These are phyloP conservation scores for Equus quagga DNA, from an alignment of 2,113 vertebrate genomes.

Conservation along the genomic window DNA sequence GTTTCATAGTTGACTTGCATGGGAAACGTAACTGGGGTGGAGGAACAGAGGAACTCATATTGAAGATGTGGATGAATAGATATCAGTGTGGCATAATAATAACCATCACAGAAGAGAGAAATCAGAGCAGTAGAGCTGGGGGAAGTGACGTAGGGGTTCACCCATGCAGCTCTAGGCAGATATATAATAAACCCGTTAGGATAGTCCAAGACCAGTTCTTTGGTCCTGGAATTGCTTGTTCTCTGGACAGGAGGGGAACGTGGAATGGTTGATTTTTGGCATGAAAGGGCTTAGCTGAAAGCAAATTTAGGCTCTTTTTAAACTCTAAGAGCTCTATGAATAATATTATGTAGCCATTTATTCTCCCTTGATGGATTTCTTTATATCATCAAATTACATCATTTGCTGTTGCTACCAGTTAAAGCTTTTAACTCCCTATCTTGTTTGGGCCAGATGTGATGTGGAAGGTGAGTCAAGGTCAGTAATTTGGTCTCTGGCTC, in stretches of 20 bases:
- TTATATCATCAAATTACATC: slow-evolving; percentile 63
- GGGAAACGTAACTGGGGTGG: neutral
- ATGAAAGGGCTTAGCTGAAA: slow-evolving; percentile 56
- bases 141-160: neutral
- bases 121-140: neutral
- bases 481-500: slow-evolving; percentile 66
- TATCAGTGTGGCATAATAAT: neutral
- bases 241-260: slow-evolving; percentile 57
- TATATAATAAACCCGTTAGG: slow-evolving; percentile 19
- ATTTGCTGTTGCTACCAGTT: slow-evolving; percentile 58
- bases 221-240: slow-evolving; percentile 77
- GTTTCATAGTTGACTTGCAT: neutral
- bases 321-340: slow-evolving; percentile 47
- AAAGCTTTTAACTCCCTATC: slow-evolving; percentile 49
- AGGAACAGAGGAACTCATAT: neutral
- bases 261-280: slow-evolving; percentile 53
- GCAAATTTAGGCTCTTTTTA: slow-evolving; percentile 57
- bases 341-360: slow-evolving; percentile 49
- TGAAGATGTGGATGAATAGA: neutral
- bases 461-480: slow-evolving; percentile 75
- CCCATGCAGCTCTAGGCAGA: slow-evolving; percentile 25
- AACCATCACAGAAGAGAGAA: neutral
- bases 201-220: slow-evolving; percentile 65
- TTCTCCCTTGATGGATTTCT: slow-evolving; percentile 63
- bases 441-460: slow-evolving; percentile 6